A percentile compares a stretch with the other conserved stretches of the same genome.
Evolutionary conservation across 2,113 vertebrate genomes (phyloP).

Genomic region (Macquaria ambigua): DNA sequence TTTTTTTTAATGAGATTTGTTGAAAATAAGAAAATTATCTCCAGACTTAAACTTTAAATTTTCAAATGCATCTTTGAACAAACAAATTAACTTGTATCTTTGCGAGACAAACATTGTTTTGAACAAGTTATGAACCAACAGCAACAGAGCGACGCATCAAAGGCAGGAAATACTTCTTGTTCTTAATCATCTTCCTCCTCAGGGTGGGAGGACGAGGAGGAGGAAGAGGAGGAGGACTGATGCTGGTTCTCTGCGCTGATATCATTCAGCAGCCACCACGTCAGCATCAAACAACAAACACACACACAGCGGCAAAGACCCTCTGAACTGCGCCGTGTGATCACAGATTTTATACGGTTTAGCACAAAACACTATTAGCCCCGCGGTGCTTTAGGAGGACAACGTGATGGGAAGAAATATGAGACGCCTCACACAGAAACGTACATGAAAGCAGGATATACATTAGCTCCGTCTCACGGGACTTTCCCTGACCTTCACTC

Average conservation of each 20-base stretch:
- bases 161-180: constrained; percentile 68
- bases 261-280: constrained; percentile 41
- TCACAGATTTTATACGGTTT: constrained; percentile 33
- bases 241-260: constrained; percentile 43
- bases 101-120: not conserved
- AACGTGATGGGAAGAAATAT: constrained; percentile 27
- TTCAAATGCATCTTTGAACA: not conserved
- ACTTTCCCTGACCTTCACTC: constrained; percentile 23
- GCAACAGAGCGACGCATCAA: constrained; percentile 34
- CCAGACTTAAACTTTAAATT: not conserved
- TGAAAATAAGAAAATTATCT: not conserved
- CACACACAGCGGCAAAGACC: not conserved
- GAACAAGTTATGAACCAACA: not conserved
- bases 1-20: not conserved
- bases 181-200: constrained; percentile 60
- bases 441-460: constrained; percentile 38
- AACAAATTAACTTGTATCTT: not conserved
- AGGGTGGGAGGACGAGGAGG: not conserved
- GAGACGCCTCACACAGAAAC: constrained; percentile 21
- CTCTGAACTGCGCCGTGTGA: constrained; percentile 11
- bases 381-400: constrained; percentile 16
- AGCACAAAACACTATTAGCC: constrained; percentile 33
- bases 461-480: constrained; percentile 35
- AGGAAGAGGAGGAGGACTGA: not conserved
- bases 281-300: constrained; percentile 34